Evolutionary conservation across 2,888 invertebrate species (phyloP), one percentile per base, ranked within the genome.

Genomic region (Epistrophe eligans): DNA sequence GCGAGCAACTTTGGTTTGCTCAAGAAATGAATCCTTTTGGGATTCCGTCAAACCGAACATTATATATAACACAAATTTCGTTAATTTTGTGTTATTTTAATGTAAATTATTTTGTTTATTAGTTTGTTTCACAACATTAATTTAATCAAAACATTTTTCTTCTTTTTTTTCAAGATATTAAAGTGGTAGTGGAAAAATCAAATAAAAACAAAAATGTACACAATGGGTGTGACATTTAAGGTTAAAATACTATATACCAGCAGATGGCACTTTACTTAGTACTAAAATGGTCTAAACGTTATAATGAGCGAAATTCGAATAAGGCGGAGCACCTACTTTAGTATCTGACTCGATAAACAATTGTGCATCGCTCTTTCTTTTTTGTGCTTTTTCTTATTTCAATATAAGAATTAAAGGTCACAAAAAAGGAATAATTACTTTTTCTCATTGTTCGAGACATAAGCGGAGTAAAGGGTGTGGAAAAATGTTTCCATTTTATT

Each of bases 1-100:
- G 83, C 98, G 94, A 15, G 98, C 98, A 38, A 96, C 97, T 93
- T 98, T 98, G 6, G 97, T 97, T 92, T 97, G 97, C 92, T 98
- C 97, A 90, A 98, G 94, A 93, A 98, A 98, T 43, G 89, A 90
- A 67, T 89, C 90, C 92, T 97, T 97, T 90, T 95, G 94, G 45
- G 95, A 95, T 89, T 96, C 95, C 40, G 94, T 92, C 89, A 94
- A 94, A 89, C 94, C 94, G 90, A 95, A 96, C 95, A 96, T 95
- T 24, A 1, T 70, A n/a, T 28, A 8, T 19, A 4, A 40, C 11
- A 55, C 24, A 9, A n/a, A 43, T 24, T 17, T 48, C 1, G 32
- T n/a, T 2, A 17, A 11, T 11, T n/a, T 48, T 32, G 15, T 24
- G 4, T 2, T 35, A n/a, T 5, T 28, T n/a, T 1, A 17, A 11